These are phyloP conservation scores for Panurus biarmicus DNA, from an alignment of 2,113 vertebrate genomes.

Conservation along the genomic window DNA sequence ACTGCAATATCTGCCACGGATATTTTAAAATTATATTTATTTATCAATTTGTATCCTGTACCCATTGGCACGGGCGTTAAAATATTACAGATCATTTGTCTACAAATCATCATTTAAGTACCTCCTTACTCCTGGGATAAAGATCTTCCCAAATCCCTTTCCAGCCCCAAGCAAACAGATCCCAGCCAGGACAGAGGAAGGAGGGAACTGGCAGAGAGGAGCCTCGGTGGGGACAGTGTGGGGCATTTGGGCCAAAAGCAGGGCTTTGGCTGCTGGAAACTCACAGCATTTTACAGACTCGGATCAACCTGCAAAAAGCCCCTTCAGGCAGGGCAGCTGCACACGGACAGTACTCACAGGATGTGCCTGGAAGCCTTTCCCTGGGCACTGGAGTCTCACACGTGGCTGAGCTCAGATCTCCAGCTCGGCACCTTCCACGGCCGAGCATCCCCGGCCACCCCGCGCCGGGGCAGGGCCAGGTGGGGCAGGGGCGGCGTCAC, in stretches of 20 bases:
- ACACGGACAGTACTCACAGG: fast-evolving
- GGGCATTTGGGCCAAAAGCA: background rate
- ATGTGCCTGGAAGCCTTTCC: background rate
- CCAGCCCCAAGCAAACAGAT: background rate
- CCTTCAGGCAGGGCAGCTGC: fast-evolving
- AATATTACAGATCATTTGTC: background rate
- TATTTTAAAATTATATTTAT: background rate
- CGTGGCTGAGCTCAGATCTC: fast-evolving
- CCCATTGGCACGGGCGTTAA: background rate
- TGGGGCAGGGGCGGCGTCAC: fast-evolving
- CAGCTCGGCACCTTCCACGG: fast-evolving
- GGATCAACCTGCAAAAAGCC: fast-evolving
- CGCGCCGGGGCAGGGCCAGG: fast-evolving
- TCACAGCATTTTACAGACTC: fast-evolving
- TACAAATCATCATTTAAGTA: background rate
- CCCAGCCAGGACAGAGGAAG: background rate
- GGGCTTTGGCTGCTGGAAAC: background rate
- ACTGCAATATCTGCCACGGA: background rate
- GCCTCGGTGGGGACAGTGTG: fast-evolving
- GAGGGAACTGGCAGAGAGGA: background rate
- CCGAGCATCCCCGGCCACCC: fast-evolving
- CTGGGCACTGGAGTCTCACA: fast-evolving
- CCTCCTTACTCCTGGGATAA: background rate
- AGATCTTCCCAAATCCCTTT: background rate
- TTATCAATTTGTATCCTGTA: background rate